These are phyloP conservation scores for Morinoia aosen DNA, from an alignment of 2,888 invertebrate genomes.

Conservation along the genomic window DNA sequence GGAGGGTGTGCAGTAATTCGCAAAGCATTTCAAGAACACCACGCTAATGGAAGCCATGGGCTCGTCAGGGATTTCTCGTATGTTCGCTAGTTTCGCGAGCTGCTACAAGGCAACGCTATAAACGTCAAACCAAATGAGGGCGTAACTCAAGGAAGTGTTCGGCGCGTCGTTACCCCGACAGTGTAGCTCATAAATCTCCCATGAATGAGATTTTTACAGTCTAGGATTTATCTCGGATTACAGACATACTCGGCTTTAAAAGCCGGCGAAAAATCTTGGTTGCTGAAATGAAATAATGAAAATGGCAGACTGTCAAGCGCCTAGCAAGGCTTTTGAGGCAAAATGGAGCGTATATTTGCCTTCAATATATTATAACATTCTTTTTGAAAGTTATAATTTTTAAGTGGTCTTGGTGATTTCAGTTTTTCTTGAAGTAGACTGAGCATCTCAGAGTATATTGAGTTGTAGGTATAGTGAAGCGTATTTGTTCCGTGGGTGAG, in stretches of 20 bases:
- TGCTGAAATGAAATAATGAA: background rate
- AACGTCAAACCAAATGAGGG: background rate
- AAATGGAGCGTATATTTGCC: background rate
- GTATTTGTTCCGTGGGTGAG: background rate
- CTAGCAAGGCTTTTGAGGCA: background rate
- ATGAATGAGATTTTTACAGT: background rate
- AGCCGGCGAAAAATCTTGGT: background rate
- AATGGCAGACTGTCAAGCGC: background rate
- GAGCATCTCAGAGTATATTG: background rate
- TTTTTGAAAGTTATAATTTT: background rate
- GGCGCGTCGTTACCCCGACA: background rate
- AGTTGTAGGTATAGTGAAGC: background rate
- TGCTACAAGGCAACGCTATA: background rate
- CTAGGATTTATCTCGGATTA: background rate
- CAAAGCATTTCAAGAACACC: background rate
- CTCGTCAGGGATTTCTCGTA: background rate
- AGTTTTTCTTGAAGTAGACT: background rate
- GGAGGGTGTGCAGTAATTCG: background rate
- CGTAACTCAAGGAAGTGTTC: background rate
- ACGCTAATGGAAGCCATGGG: background rate
- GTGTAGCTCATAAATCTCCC: background rate
- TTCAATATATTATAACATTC: background rate
- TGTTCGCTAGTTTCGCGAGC: background rate
- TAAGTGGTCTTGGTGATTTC: background rate
- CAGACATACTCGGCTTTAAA: background rate